Evolutionary conservation across 2,113 vertebrate genomes (phyloP), one percentile per base, ranked within the genome.

Genomic region (Austrofundulus limnaeus): DNA sequence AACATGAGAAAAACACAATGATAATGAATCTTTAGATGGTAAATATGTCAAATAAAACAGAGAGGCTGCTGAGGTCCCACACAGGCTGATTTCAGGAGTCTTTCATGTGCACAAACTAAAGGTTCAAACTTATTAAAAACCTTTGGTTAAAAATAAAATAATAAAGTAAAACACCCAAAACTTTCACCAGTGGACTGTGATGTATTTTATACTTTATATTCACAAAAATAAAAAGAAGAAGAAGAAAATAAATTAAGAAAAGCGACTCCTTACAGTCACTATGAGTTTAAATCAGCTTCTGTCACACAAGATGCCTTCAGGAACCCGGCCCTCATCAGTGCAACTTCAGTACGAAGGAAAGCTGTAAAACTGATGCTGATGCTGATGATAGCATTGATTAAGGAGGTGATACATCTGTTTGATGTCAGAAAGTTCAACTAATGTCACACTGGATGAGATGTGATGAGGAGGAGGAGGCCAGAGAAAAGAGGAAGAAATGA

Each of bases 261-360:
- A n/a, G n/a, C n/a, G 43, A 53, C 38, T 19, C 42, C 2, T 51
- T 68, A 37, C 41, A 14, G 48, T 20, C 42, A 43, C 59, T 21
- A 45, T 16, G 12, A 57, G 63, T 42, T 12, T 31, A 38, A 39
- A 48, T 72, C 66, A 43, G 46, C 39, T 53, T 28, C 13, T 60
- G 21, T 63, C 11, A 24, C 9, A 42, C 7, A 65, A 80, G 81
- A 80, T 81, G 84, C 85, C 70, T 87, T 81, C 53, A 63, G 70
- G 73, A 81, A 85, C 80, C 59, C 72, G 83, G 77, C 83, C 80
- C 75, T 77, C 69, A 28, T 77, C 78, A 76, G 86, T 80, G 83
- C 81, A 88, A 77, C 75, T 64, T 61, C 56, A 66, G 62, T 55
- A 70, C n/a, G 68, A 61, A 53, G 76, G 57, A 66, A 73, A 77